Evolutionary conservation across 2,113 vertebrate genomes (phyloP).

Genomic region (Dermatemys mawii): DNA sequence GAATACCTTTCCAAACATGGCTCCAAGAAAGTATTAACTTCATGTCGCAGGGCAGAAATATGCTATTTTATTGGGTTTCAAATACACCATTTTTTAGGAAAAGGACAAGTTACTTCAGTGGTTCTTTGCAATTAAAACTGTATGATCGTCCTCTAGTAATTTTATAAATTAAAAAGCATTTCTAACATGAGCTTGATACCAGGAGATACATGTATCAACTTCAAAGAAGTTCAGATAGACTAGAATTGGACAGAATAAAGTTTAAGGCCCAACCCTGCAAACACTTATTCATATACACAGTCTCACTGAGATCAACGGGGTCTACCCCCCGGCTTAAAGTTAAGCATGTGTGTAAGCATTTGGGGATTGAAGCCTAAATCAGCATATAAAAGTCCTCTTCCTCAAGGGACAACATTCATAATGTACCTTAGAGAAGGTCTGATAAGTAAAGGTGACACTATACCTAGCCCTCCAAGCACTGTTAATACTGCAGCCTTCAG

Average conservation of each 20-base stretch:
- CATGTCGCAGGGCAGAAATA: constrained; percentile 59
- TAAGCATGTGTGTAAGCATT: not conserved
- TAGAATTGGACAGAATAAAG: not conserved
- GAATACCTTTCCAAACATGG: constrained; percentile 66
- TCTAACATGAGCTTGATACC: not conserved
- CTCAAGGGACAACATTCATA: rapidly evolving
- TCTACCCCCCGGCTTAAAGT: not conserved
- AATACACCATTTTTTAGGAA: constrained; percentile 40
- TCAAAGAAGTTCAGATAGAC: not conserved
- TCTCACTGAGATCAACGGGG: not conserved
- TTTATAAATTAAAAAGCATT: not conserved
- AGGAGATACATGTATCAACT: not conserved
- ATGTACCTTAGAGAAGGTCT: rapidly evolving
- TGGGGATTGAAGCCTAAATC: not conserved
- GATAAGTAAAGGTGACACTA: not conserved
- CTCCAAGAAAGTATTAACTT: constrained; percentile 63
- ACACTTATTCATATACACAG: not conserved
- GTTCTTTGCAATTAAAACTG: not conserved
- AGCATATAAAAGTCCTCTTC: not conserved
- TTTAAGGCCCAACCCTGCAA: not conserved
- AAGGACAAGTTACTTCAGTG: constrained; percentile 14
- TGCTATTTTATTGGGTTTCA: constrained; percentile 58
- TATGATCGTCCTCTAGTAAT: not conserved
- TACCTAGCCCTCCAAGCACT: rapidly evolving
- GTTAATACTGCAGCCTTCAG: not conserved